phyloP scores from a whole-genome alignment of 2,888 invertebrate genomes.

The Lamellibrachia satsuma region DNA sequence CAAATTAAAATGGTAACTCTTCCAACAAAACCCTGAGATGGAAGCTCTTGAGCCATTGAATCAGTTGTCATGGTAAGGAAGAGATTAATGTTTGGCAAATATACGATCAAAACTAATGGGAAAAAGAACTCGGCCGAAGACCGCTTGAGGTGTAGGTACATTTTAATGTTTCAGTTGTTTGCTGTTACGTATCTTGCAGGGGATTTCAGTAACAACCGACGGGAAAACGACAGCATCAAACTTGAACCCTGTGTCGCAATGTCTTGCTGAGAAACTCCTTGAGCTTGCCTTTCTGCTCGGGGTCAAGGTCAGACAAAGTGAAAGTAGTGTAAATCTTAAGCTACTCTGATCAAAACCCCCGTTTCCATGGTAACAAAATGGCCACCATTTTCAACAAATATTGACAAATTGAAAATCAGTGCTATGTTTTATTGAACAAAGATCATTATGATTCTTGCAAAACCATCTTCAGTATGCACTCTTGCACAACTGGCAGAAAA shows the following conservation, averaged over 20 bases:
- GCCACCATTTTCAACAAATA: too few species aligned
- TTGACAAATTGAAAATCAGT: too few species aligned
- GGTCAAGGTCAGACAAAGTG: slow-evolving; percentile 44
- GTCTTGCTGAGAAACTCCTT: slow-evolving; percentile 48
- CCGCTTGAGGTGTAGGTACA: neutral
- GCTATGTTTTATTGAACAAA: too few species aligned
- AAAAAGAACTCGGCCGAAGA: neutral
- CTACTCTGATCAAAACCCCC: neutral
- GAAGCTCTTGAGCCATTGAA: too few species aligned
- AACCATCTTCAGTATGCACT: too few species aligned
- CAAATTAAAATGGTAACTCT: too few species aligned
- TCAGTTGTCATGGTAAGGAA: too few species aligned
- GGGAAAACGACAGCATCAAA: slow-evolving; percentile 40
- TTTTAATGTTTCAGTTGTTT: neutral
- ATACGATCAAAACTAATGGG: too few species aligned
- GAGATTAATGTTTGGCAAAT: too few species aligned
- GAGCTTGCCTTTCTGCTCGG: slow-evolving; percentile 51
- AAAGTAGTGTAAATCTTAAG: neutral
- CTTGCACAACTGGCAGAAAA: too few species aligned
- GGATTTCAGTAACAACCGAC: slow-evolving; percentile 40
- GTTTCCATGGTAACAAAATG: neutral
- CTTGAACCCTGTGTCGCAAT: slow-evolving; percentile 49
- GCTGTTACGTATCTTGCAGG: slow-evolving; percentile 41
- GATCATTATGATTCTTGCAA: too few species aligned
- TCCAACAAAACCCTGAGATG: too few species aligned